Evolutionary conservation across 2,113 vertebrate genomes (phyloP), one percentile per base, ranked within the genome.

Genomic region (Pseudorhombus dupliciocellatus): DNA sequence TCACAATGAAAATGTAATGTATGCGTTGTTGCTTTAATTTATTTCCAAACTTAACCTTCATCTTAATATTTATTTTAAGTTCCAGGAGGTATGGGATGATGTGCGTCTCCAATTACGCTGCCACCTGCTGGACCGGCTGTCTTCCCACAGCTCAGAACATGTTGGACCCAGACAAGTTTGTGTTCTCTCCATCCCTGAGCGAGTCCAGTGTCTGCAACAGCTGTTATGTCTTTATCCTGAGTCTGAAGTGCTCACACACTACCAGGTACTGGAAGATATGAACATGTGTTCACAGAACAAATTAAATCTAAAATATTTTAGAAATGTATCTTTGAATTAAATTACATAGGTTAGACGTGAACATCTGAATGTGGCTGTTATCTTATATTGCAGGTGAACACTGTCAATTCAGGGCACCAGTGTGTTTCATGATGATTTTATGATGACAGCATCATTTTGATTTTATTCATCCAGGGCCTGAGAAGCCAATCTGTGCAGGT

Each of bases 191-290:
- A 90, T 92, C 48, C 68, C 90, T 24, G 89, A 95, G 79, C 95
- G 94, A 78, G 89, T 85, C 48, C 90, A 90, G 6, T 94, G 93
- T 84, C 84, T 99, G 66, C 94, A 94, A 42, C 94, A 94, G 22
- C 92, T 98, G 76, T 90, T 95, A 34, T 97, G 97, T 87, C 94
- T 98, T 79, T 96, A 96, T 83, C 94, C 97, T 7, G 94, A 96
- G 81, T 87, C 92, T 22, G 96, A 97, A 85, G 95, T 97, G 74
- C 89, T 97, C 77, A 69, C 46, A 4, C 94, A 92, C 79, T 99
- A 98, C 82, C 95, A 91, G 91, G 91, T 90, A 16, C 1, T 15
- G 10, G 66, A 52, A 31, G 58, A 63, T 4, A 21, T 24, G 22
- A 53, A 53, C 25, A 25, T 16, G 40, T 6, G 15, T 14, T 21